A percentile compares a stretch with the other conserved stretches of the same genome.
These are phyloP conservation scores for Nerophis ophidion DNA, from an alignment of 2,113 vertebrate genomes.

Conservation along the genomic window DNA sequence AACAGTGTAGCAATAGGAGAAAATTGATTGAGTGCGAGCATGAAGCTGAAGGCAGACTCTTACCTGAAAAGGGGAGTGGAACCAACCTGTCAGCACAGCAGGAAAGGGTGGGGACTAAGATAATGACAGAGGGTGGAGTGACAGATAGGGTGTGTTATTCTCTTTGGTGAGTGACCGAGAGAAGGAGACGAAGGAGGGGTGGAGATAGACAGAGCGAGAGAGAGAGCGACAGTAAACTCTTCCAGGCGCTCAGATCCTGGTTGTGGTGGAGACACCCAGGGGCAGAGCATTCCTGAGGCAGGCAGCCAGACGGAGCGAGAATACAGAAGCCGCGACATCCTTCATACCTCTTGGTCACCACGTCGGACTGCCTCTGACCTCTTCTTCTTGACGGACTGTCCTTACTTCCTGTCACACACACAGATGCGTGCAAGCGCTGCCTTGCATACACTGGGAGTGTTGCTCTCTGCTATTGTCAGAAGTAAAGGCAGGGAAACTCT, in stretches of 20 bases:
- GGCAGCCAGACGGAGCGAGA: slow-evolving; percentile 27
- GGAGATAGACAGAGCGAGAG: slow-evolving; percentile 26
- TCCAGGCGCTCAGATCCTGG: slow-evolving; percentile 52
- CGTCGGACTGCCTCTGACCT: slow-evolving; percentile 43
- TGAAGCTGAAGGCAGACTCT: slow-evolving; percentile 38
- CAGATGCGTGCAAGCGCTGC: slow-evolving; percentile 10
- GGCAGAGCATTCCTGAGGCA: slow-evolving; percentile 67
- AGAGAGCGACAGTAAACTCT: slow-evolving; percentile 36
- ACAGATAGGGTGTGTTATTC: slow-evolving; percentile 54
- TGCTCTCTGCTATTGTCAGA: slow-evolving; percentile 35
- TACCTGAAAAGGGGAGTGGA: slow-evolving; percentile 65
- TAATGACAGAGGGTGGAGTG: slow-evolving; percentile 38
- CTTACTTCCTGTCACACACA: not conserved
- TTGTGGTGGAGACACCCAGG: slow-evolving; percentile 55
- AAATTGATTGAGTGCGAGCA: slow-evolving; percentile 23
- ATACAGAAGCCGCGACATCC: slow-evolving; percentile 31
- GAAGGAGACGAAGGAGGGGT: slow-evolving; percentile 45
- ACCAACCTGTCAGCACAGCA: slow-evolving; percentile 55
- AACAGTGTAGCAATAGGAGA: slow-evolving; percentile 7
- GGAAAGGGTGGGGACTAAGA: slow-evolving; percentile 35
- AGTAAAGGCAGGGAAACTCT: slow-evolving; percentile 24
- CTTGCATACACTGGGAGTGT: slow-evolving; percentile 31
- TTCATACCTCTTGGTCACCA: slow-evolving; percentile 21
- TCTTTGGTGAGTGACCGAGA: slow-evolving; percentile 51
- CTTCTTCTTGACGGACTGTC: slow-evolving; percentile 21